Evolutionary conservation across 2,797 vertebrate genomes (phyloP).

Genomic region (Ctenosaura bakeri): DNA sequence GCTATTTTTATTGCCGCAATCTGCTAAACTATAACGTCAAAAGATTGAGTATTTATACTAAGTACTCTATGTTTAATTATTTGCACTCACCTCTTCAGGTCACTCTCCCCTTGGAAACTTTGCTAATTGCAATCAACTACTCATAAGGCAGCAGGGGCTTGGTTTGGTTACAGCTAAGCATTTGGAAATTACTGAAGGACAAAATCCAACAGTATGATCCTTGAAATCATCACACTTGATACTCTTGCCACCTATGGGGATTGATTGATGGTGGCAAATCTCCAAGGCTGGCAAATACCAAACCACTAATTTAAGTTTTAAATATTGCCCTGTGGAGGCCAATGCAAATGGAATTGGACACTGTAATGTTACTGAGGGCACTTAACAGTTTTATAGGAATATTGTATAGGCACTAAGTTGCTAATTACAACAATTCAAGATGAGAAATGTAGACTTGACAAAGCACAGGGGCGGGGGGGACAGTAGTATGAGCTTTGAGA

Average conservation of each 20-base stretch:
- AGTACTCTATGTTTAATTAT: slow-evolving; percentile 59
- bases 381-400: background rate
- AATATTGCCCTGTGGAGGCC: background rate
- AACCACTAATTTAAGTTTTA: background rate
- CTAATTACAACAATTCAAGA: background rate
- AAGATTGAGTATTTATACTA: slow-evolving; percentile 48
- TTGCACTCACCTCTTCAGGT: slow-evolving; percentile 48
- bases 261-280: background rate
- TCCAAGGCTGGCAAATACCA: slow-evolving; percentile 3
- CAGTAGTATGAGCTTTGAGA: background rate
- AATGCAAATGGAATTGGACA: background rate
- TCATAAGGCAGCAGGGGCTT: slow-evolving; percentile 20
- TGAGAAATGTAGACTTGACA: background rate
- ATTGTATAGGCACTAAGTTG: background rate
- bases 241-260: background rate
- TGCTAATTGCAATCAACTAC: slow-evolving; percentile 53
- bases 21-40: slow-evolving; percentile 44
- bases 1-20: slow-evolving; percentile 48
- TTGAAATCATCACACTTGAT: background rate
- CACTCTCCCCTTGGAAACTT: slow-evolving; percentile 48
- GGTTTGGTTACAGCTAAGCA: slow-evolving; percentile 34
- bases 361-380: background rate
- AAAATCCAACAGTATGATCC: slow-evolving; percentile 32
- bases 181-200: slow-evolving; percentile 48
- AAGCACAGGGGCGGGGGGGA: background rate